Evolutionary conservation across 2,888 invertebrate species (phyloP).

Genomic region (Synanthedon myopaeformis): DNA sequence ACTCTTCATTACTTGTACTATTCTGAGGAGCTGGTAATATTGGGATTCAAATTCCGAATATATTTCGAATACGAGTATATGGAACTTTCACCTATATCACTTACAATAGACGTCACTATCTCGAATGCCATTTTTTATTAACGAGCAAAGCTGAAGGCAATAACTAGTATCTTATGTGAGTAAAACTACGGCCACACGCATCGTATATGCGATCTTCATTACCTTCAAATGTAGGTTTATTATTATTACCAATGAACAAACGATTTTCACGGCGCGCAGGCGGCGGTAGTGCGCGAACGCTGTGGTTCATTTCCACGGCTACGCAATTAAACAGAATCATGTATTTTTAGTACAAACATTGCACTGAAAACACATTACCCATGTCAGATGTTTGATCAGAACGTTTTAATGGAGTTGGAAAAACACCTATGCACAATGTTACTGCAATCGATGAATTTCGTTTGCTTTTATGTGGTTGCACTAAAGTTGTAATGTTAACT

Average conservation of each 20-base stretch:
- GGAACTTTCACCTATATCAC: no score
- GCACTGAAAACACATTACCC: slow-evolving; percentile 56
- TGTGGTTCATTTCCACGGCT: slow-evolving; percentile 19
- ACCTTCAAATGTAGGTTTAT: slow-evolving; percentile 34
- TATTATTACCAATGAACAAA: slow-evolving; percentile 32
- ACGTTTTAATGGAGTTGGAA: slow-evolving; percentile 40
- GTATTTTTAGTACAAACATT: slow-evolving; percentile 20
- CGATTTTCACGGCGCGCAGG: slow-evolving; percentile 41
- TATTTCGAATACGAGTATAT: no score
- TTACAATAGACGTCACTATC: no score
- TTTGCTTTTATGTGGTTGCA: background rate
- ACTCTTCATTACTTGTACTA: no score
- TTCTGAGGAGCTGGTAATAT: no score
- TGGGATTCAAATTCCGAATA: no score
- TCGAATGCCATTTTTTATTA: no score
- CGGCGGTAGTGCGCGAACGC: slow-evolving; percentile 3
- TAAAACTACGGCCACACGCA: slow-evolving; percentile 12
- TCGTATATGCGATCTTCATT: slow-evolving; percentile 9
- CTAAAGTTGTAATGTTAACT: no score
- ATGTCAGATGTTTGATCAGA: slow-evolving; percentile 46
- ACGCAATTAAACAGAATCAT: slow-evolving; percentile 17
- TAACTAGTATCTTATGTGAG: no score
- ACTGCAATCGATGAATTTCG: background rate
- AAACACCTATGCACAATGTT: slow-evolving; percentile 24
- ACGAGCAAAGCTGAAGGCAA: no score